Evolutionary conservation across 2,113 vertebrate genomes (phyloP).

Genomic region (Ctenomys sociabilis): DNA sequence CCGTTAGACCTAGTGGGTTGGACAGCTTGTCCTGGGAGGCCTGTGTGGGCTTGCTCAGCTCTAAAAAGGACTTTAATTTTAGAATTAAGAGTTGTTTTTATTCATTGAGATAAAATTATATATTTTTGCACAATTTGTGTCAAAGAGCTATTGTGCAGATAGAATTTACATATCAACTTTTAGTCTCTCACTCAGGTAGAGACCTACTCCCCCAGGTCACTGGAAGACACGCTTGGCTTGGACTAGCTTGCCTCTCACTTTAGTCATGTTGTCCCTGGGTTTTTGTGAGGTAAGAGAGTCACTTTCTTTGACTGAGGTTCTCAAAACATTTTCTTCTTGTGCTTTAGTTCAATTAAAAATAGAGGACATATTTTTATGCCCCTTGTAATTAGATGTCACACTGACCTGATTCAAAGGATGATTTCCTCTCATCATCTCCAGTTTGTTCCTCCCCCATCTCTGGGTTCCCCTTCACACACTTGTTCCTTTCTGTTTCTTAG

Average conservation of each 20-base stretch:
- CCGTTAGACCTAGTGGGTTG: too few species aligned
- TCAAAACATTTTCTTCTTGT: background rate
- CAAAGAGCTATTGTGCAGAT: background rate
- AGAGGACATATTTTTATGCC: background rate
- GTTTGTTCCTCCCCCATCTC: fast-evolving
- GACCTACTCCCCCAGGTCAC: background rate
- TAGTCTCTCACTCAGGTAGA: background rate
- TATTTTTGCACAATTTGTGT: background rate
- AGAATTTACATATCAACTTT: background rate
- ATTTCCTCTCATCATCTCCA: background rate
- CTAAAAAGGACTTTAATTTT: background rate
- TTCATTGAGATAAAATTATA: background rate
- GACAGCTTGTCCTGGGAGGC: too few species aligned
- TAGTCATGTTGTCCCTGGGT: background rate
- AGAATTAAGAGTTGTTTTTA: background rate
- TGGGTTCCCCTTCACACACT: background rate
- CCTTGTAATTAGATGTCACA: background rate
- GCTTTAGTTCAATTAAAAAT: background rate
- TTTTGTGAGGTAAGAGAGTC: background rate
- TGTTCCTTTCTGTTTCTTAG: background rate
- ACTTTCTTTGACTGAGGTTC: background rate
- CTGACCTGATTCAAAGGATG: background rate
- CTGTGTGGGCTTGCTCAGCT: background rate
- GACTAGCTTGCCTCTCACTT: background rate
- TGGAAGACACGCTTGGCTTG: background rate